Percentiles rank a stretch among this genome's conserved stretches.
phyloP scores from a whole-genome alignment of 2,113 vertebrate species.

The Strix uralensis region DNA sequence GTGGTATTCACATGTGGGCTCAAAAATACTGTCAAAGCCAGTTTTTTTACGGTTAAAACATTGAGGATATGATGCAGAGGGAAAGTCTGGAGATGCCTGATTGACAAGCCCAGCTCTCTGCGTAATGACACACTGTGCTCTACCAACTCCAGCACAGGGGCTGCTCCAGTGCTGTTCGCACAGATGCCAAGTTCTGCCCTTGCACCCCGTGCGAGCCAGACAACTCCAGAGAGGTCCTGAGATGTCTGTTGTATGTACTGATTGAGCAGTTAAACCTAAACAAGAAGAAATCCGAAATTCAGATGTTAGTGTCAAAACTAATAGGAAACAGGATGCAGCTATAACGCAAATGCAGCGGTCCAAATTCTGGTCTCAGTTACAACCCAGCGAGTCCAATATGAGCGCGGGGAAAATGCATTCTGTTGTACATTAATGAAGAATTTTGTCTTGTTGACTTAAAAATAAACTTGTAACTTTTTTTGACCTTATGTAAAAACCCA shows the following conservation, averaged over 20 bases:
- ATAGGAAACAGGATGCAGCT: conserved; percentile 21
- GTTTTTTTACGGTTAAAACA: background rate
- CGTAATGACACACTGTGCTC: background rate
- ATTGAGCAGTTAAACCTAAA: background rate
- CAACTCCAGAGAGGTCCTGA: background rate
- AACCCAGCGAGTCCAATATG: background rate
- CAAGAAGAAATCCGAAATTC: conserved; percentile 38
- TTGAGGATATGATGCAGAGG: background rate
- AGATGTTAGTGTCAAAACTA: conserved; percentile 43
- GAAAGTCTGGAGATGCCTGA: background rate
- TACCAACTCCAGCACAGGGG: background rate
- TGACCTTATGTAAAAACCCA: conserved; percentile 18
- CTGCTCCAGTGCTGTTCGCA: background rate
- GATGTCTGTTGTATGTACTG: background rate
- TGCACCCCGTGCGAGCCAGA: background rate
- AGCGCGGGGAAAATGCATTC: background rate
- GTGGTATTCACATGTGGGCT: conserved; percentile 66
- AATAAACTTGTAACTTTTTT: conserved; percentile 24
- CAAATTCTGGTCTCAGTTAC: background rate
- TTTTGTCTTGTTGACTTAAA: background rate
- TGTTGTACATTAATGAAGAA: background rate
- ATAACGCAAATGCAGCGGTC: background rate
- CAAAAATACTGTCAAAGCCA: conserved; percentile 20
- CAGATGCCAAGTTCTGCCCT: background rate
- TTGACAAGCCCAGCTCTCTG: background rate